Percentiles rank a stretch among this genome's conserved stretches.
Evolutionary conservation across 1,140 invertebrate genomes (phyloP).

Genomic region (Zelostemma sp.): DNA sequence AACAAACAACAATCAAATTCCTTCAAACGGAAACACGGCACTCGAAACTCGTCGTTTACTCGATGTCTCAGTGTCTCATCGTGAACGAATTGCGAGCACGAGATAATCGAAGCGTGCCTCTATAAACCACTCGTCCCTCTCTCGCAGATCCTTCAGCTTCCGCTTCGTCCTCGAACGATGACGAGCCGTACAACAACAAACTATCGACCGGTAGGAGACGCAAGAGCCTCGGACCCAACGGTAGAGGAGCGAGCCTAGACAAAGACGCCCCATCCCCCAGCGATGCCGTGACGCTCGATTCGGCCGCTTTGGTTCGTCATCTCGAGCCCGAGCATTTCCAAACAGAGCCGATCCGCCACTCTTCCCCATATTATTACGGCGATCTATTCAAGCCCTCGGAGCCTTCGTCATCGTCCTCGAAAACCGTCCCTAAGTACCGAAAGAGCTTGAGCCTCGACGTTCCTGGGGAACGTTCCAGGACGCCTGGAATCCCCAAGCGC

Average conservation of each 20-base stretch:
- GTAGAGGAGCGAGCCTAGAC: slow-evolving; percentile 19
- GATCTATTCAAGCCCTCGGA: slow-evolving; percentile 76
- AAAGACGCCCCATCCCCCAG: slow-evolving; percentile 32
- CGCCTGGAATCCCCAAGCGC: slow-evolving; percentile 71
- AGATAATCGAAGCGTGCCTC: not conserved
- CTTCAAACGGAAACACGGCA: too few relatives aligned
- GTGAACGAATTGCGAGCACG: not conserved
- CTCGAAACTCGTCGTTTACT: too few relatives aligned
- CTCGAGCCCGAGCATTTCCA: slow-evolving; percentile 59
- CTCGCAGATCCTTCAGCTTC: slow-evolving; percentile 63
- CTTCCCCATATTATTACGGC: slow-evolving; percentile 84
- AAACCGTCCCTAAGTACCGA: slow-evolving; percentile 64
- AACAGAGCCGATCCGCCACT: slow-evolving; percentile 73
- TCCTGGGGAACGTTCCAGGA: slow-evolving; percentile 69
- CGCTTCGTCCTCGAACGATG: slow-evolving; percentile 61
- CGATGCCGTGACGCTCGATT: slow-evolving; percentile 54
- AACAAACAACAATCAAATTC: too few relatives aligned
- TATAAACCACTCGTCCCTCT: slow-evolving; percentile 7
- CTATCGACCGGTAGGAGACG: slow-evolving; percentile 43
- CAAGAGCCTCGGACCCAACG: slow-evolving; percentile 46
- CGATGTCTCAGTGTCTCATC: too few relatives aligned
- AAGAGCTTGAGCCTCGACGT: slow-evolving; percentile 80
- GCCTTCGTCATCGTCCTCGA: slow-evolving; percentile 51
- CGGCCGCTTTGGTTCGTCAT: slow-evolving; percentile 60
- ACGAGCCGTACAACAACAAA: slow-evolving; percentile 45